phyloP scores from a whole-genome alignment of 92 coral and sea anemone genomes.

The Epizoanthus scotinus region DNA sequence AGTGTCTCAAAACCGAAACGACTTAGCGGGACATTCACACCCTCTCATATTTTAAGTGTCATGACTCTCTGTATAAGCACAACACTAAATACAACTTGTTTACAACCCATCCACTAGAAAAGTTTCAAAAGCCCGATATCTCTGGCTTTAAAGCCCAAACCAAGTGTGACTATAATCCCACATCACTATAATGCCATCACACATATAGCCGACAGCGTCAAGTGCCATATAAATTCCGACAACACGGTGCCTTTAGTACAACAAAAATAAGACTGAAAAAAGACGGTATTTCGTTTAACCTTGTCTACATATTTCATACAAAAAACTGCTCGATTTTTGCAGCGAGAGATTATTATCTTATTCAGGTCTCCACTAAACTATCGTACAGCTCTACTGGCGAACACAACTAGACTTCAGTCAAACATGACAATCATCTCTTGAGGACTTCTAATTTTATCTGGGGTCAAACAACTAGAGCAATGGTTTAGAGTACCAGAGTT shows the following conservation, averaged over 20 bases:
- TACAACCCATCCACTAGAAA: neutral
- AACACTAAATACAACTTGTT: slow-evolving; percentile 10
- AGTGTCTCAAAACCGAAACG: slow-evolving; percentile 50
- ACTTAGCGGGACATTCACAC: slow-evolving; percentile 55
- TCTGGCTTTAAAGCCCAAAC: neutral
- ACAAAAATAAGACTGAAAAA: neutral
- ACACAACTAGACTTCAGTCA: slow-evolving; percentile 45
- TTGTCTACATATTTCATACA: neutral
- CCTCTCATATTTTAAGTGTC: slow-evolving; percentile 74
- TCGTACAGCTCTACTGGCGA: slow-evolving; percentile 11
- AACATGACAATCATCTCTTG: slow-evolving; percentile 55
- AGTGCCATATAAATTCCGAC: slow-evolving; percentile 1
- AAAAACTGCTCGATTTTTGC: slow-evolving; percentile 1
- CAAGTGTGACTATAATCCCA: neutral
- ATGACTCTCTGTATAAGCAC: slow-evolving; percentile 21
- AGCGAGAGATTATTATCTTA: slow-evolving; percentile 30
- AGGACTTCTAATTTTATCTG: slow-evolving; percentile 64
- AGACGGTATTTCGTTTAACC: neutral
- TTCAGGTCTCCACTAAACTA: slow-evolving; percentile 16
- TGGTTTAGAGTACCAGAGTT: slow-evolving; percentile 12
- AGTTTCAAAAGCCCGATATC: neutral
- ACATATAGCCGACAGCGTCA: neutral
- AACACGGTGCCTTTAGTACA: neutral
- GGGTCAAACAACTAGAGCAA: slow-evolving; percentile 72
- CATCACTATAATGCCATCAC: neutral